A percentile compares a stretch with the other conserved stretches of the same genome.
phyloP scores from a whole-genome alignment of 53 echinoderm and acorn worm species.

The Arbacia lixula region DNA sequence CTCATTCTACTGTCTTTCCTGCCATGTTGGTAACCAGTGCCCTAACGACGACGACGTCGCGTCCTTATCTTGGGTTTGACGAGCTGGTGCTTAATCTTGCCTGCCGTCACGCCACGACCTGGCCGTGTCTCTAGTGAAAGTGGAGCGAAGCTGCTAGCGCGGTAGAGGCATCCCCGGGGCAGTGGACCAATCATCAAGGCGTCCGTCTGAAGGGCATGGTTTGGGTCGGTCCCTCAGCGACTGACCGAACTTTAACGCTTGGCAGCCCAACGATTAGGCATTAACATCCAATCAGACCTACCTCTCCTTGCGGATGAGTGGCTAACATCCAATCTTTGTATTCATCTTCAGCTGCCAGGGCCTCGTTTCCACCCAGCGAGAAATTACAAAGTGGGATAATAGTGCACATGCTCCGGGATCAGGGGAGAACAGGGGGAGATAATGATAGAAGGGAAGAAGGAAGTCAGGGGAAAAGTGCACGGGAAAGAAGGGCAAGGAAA shows the following conservation, averaged over 20 bases:
- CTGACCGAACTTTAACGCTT: constrained; percentile 50
- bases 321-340: constrained; percentile 37
- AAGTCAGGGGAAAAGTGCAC: too few relatives aligned
- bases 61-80: constrained; percentile 10
- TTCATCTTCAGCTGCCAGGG: too few relatives aligned
- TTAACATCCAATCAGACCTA: constrained; percentile 46
- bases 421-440: too few relatives aligned
- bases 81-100: not conserved
- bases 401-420: too few relatives aligned
- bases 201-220: constrained; percentile 33
- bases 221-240: constrained; percentile 20
- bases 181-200: constrained; percentile 26
- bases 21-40: not conserved
- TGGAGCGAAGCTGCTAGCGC: too few relatives aligned
- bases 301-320: constrained; percentile 41
- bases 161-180: constrained; percentile 34
- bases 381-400: too few relatives aligned
- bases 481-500: too few relatives aligned
- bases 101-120: constrained; percentile 8
- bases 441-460: too few relatives aligned
- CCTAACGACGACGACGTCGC: constrained; percentile 36
- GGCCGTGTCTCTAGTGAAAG: too few relatives aligned
- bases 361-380: too few relatives aligned
- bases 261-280: constrained; percentile 52
- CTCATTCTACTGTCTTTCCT: not conserved